Evolutionary conservation across 2,113 vertebrate genomes (phyloP).

Genomic region (Xenotilapia flavipinnis): DNA sequence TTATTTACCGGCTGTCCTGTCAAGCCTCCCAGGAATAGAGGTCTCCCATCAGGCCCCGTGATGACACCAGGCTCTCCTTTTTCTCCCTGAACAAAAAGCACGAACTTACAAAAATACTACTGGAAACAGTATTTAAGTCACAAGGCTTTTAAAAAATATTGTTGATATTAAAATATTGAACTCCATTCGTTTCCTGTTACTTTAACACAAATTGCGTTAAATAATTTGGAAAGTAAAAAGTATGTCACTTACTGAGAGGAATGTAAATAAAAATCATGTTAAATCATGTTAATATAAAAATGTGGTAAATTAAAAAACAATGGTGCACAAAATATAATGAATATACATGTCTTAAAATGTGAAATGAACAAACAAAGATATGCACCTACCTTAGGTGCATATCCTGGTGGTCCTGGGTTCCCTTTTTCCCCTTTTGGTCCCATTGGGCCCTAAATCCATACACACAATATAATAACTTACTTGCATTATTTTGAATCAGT

Average conservation of each 20-base stretch:
- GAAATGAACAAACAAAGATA: neutral
- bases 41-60: conserved; percentile 60
- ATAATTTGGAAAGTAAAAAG: neutral
- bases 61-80: conserved; percentile 73
- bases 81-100: conserved; percentile 52
- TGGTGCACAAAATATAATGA: neutral
- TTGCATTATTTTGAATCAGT: neutral
- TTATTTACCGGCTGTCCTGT: conserved; percentile 47
- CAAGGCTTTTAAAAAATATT: neutral
- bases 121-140: neutral
- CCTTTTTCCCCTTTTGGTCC: conserved; percentile 72
- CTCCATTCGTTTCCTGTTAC: neutral
- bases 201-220: neutral
- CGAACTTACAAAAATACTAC: neutral
- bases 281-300: neutral
- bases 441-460: conserved; percentile 48
- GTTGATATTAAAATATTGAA: neutral
- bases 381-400: conserved; percentile 53
- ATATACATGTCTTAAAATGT: neutral
- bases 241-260: neutral
- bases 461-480: neutral
- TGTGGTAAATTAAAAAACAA: neutral
- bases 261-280: neutral
- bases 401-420: conserved; percentile 55
- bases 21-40: conserved; percentile 46